Conservation (phyloP, 2,113 vertebrate genomes). For the Mastomys coucha region DNA sequence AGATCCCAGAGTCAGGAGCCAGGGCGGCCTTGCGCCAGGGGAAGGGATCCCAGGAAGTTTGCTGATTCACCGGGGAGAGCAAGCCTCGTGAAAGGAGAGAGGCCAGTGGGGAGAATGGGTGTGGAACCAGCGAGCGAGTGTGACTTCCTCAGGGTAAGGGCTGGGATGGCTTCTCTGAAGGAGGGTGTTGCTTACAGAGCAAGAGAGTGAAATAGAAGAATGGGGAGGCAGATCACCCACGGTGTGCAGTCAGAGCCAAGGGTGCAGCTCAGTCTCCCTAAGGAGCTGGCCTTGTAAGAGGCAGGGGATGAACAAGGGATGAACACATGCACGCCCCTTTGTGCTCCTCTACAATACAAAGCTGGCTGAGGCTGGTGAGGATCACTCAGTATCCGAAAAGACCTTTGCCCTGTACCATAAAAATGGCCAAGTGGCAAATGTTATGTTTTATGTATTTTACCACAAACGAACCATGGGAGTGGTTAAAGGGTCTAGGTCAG, state of each 20-base stretch:
- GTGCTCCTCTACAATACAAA: neutral
- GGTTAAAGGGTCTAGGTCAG: neutral
- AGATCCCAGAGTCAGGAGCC: neutral
- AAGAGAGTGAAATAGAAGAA: neutral
- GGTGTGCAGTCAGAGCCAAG: neutral
- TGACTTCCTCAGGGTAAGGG: fast-evolving
- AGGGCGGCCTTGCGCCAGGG: neutral
- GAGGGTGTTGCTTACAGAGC: neutral
- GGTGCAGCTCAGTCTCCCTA: neutral
- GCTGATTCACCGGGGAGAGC: fast-evolving
- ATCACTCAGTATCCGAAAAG: fast-evolving
- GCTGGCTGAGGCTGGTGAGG: neutral
- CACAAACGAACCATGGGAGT: neutral
- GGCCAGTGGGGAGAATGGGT: neutral
- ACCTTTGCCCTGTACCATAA: neutral
- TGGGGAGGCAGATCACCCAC: neutral
- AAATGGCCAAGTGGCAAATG: neutral
- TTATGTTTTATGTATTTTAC: neutral
- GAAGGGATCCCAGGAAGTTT: neutral
- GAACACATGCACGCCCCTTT: neutral
- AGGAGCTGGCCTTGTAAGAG: neutral
- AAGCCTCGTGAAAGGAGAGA: fast-evolving
- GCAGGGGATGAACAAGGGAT: neutral
- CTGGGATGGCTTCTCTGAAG: neutral
- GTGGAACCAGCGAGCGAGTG: neutral